Percentiles rank a stretch among this genome's conserved stretches.
These are phyloP conservation scores for Chrysaora quinquecirrha DNA, from an alignment of 30 jellyfish, hydroid and myxozoan species.

Conservation along the genomic window DNA sequence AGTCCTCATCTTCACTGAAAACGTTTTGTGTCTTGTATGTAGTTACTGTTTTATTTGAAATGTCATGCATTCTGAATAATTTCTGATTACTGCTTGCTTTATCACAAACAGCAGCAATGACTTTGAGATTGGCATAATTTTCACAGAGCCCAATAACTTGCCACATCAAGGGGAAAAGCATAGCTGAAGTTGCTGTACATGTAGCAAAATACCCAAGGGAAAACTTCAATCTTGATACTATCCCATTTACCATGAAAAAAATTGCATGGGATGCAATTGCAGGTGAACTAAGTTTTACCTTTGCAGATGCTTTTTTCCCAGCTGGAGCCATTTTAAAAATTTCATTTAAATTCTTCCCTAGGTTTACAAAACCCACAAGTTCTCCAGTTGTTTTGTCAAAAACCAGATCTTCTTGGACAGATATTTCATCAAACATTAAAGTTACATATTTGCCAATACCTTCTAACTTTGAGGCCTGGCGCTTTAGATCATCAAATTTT, in stretches of 20 bases:
- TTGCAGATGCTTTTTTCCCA: no score
- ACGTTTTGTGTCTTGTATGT: constrained; percentile 8
- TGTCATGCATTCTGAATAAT: neutral
- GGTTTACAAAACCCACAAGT: neutral
- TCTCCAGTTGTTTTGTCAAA: neutral
- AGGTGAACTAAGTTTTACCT: neutral
- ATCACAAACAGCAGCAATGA: no score
- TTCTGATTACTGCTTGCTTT: constrained; percentile 10
- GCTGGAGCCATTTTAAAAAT: neutral
- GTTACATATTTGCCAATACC: no score
- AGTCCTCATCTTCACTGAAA: constrained; percentile 24
- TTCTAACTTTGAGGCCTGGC: no score
- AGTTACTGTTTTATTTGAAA: neutral
- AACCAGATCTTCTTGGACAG: no score
- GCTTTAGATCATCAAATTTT: neutral
- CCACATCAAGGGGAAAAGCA: neutral
- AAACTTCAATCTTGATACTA: neutral
- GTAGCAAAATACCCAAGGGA: neutral
- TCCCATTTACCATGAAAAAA: neutral
- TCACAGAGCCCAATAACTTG: neutral
- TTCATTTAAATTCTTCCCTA: neutral
- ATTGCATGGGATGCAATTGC: neutral
- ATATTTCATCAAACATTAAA: no score
- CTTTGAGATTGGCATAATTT: neutral
- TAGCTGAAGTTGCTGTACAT: neutral